These are phyloP conservation scores for Halcyon malimbica DNA, from an alignment of 2,113 vertebrate genomes.

Conservation along the genomic window DNA sequence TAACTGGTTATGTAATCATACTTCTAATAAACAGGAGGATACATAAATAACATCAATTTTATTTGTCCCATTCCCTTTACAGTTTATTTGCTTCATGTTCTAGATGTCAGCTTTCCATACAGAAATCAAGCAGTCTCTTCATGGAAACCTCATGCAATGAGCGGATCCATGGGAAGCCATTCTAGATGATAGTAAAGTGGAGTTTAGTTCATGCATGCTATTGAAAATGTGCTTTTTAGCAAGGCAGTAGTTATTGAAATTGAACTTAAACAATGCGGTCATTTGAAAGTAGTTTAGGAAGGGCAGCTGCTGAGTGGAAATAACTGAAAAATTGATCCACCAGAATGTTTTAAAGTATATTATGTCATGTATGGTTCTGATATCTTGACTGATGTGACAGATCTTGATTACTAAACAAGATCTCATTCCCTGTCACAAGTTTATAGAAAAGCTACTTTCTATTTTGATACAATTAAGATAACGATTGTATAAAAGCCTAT, in stretches of 20 bases:
- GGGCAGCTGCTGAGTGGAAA: background rate
- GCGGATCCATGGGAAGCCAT: background rate
- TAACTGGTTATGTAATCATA: background rate
- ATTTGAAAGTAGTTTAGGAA: background rate
- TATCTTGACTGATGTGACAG: background rate
- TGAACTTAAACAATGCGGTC: background rate
- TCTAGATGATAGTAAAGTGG: background rate
- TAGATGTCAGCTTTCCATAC: background rate
- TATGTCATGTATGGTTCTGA: background rate
- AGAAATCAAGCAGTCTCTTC: background rate
- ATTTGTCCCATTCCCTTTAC: background rate
- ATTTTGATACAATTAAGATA: background rate
- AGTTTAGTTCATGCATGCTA: background rate
- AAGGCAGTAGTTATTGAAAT: background rate
- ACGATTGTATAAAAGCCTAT: background rate
- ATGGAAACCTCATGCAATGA: background rate
- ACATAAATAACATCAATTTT: background rate
- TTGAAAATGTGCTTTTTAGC: background rate
- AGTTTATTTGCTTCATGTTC: background rate
- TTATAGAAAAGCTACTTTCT: background rate
- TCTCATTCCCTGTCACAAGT: background rate
- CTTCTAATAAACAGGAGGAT: background rate
- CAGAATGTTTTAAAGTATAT: background rate
- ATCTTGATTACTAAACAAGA: background rate
- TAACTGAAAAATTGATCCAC: background rate